Evolutionary conservation across 2,888 invertebrate species (phyloP).

Genomic region (Leptinotarsa rubiginosa): DNA sequence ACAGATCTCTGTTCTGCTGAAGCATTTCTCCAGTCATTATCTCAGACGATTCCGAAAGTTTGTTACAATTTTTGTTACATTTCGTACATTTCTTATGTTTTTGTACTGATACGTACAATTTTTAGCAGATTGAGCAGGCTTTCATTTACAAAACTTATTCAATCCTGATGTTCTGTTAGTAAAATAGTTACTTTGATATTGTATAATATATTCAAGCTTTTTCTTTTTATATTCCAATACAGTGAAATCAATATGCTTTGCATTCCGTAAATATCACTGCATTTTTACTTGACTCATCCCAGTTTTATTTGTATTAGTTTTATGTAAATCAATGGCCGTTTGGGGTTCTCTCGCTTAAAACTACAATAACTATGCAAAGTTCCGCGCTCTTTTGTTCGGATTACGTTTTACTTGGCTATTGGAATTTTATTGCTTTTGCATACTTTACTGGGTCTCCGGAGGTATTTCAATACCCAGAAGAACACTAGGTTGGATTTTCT

Average conservation of each 20-base stretch:
- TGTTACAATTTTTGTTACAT: too few species aligned
- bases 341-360: conserved; percentile 36
- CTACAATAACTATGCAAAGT: conserved; percentile 43
- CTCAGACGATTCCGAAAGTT: too few species aligned
- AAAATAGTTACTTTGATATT: not conserved
- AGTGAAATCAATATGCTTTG: conserved; percentile 8
- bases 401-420: conserved; percentile 45
- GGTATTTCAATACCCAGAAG: conserved; percentile 37
- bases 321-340: conserved; percentile 46
- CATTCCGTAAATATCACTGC: conserved; percentile 16
- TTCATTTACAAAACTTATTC: too few species aligned
- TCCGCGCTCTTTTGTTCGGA: conserved; percentile 40
- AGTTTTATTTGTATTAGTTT: conserved; percentile 45
- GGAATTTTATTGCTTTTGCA: conserved; percentile 48
- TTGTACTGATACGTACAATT: too few species aligned
- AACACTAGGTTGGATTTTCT: conserved; percentile 38
- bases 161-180: too few species aligned
- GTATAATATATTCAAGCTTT: not conserved
- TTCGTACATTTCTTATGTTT: too few species aligned
- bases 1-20: too few species aligned
- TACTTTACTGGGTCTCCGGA: conserved; percentile 40
- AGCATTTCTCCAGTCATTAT: too few species aligned
- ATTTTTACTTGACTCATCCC: conserved; percentile 32
- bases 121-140: too few species aligned
- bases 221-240: not conserved